Base-by-base conservation (phyloP, 2,888 invertebrate genomes). In the Lasioglossum malachurum region DNA sequence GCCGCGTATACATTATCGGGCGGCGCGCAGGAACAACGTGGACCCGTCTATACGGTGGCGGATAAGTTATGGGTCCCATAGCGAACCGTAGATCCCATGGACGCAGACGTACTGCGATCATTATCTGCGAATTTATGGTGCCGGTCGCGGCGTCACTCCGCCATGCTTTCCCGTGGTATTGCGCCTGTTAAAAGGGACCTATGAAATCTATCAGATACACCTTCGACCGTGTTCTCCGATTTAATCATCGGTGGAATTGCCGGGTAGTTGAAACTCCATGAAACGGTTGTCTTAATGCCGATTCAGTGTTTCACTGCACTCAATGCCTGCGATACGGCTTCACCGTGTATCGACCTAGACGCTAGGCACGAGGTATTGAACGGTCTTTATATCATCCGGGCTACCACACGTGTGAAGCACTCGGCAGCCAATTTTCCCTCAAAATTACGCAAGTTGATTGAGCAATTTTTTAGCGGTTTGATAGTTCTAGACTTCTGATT, bases 61-160 rank as follows among this genome's bases (percentile, higher is more conserved):
- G 92, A 92, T 95, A 95, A 95, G 93, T 95, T 95, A 95, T 95
- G 93, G 93, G 93, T 95, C 95, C 95, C 95, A 94, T 93, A 95
- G 95, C 94, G 93, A 89, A 89, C 92, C 93, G 94, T 94, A 95
- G 95, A 95, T 95, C 94, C 93, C 93, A 93, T 92, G 92, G 94
- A 95, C 94, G 93, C 94, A 95, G 95, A 95, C 95, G 95, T 95
- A 94, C 94, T 93, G 94, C 94, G 95, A 95, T 95, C 95, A 95
- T 95, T 95, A 95, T 95, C 95, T 92, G 89, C 91, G 92, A 92
- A 95, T 95, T 95, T 95, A 95, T 95, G 93, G 93, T 89, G 80
- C 85, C 88, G 81, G 89, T 88, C 91, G 88, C 89, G 82, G 84
- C 81, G 83, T 83, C 88, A 86, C 80, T 73, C 81, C 77, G 80